Conservation (phyloP, 1,140 invertebrate species). For the Scaptomyza montana region DNA sequence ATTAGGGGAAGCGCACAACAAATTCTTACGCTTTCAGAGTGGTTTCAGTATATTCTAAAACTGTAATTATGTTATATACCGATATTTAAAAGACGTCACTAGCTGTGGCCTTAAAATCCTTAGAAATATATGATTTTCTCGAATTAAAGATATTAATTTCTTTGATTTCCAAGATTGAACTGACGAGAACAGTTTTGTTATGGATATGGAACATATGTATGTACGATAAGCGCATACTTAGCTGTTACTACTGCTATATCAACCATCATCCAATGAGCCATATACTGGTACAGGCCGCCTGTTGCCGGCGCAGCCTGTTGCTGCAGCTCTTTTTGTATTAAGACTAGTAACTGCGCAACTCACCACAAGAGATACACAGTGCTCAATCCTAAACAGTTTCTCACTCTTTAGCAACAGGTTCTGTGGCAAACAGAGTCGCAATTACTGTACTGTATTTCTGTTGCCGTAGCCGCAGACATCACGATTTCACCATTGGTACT, state of each 20-base stretch:
- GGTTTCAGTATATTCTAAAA: background rate
- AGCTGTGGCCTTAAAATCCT: too few species aligned
- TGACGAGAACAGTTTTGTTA: background rate
- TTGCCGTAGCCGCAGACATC: background rate
- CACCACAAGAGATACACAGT: slow-evolving; percentile 32
- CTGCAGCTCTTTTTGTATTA: slow-evolving; percentile 39
- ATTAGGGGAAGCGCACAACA: slow-evolving; percentile 12
- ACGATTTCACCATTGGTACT: slow-evolving; percentile 4
- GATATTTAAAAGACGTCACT: too few species aligned
- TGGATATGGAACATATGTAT: background rate
- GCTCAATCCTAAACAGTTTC: slow-evolving; percentile 75
- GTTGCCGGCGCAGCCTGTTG: slow-evolving; percentile 58
- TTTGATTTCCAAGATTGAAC: too few species aligned
- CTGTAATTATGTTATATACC: too few species aligned
- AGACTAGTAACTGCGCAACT: slow-evolving; percentile 29
- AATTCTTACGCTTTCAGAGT: slow-evolving; percentile 13
- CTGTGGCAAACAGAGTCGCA: slow-evolving; percentile 21
- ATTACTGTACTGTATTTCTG: background rate
- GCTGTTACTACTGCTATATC: background rate
- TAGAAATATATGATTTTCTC: too few species aligned
- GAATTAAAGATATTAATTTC: too few species aligned
- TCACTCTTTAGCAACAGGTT: slow-evolving; percentile 81
- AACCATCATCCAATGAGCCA: slow-evolving; percentile 2
- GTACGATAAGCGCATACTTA: background rate
- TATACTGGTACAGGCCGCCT: slow-evolving; percentile 1